Base-by-base conservation (phyloP, 2,113 vertebrate genomes). In the Zosterops lateralis region DNA sequence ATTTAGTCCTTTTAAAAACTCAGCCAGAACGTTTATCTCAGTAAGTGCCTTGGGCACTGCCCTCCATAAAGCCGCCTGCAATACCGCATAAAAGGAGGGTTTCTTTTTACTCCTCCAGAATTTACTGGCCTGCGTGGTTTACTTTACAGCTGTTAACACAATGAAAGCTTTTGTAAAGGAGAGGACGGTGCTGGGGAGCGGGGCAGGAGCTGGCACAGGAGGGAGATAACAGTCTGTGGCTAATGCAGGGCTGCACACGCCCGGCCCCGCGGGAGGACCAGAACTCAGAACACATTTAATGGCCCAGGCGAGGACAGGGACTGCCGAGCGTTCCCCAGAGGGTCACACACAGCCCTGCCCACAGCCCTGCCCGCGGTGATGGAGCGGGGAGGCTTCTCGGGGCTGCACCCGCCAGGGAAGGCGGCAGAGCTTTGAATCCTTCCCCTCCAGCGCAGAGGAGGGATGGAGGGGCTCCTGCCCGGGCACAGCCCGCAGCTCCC, bases 1-100 rank as follows among this genome's bases (percentile, higher is more conserved):
- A 91, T 93, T 95, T 68, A 93, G 84, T 42, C 84, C 87, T 88
- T 95, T 95, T 83, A 92, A 92, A 92, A 89, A 54, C 90, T 70
- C 89, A 86, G 62, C 73, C 21, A 5, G 44, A 92, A 76, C 29
- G 5, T 94, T 95, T 95, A 91, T 95, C 90, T 95, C 93, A 80
- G 16, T 91, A 78, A 91, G 73, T 12, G 34, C 91, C 91, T 88
- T 86, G 24, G 53, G 78, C 51, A 14, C 44, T 78, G 71, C 79
- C 92, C 87, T 85, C 72, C 83, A 45, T 61, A 84, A 92, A 93
- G 85, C 76, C 76, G 75, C 25, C 84, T 87, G 44, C 61, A 10
- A 10, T 1, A 38, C 57, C 73, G 57, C 87, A 72, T 90, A 85
- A 90, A 93, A 93, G 68, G 60, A 90, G 67, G 45, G 44, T 48